A percentile compares a stretch with the other conserved stretches of the same genome.
Conservation (phyloP, 2,888 invertebrate genomes). For the Orchesellides sinensis region DNA sequence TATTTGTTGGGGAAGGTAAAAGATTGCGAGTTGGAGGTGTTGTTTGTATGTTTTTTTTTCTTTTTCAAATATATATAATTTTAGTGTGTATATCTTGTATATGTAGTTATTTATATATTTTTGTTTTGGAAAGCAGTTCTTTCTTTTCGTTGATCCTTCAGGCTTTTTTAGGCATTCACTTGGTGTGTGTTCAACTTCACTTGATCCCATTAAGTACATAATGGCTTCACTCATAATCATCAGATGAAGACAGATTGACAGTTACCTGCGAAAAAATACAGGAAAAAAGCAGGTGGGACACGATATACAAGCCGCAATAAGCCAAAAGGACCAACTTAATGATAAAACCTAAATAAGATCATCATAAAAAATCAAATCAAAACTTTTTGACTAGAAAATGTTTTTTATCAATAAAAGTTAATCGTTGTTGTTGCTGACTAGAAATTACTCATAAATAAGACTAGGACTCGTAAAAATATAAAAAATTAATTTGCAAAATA, state of each 20-base stretch:
- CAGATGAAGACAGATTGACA: slow-evolving; percentile 33
- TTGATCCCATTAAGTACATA: slow-evolving; percentile 57
- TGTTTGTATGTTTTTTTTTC: slow-evolving; percentile 1
- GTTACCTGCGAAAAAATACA: slow-evolving; percentile 54
- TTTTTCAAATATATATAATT: not conserved
- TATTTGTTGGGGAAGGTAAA: not conserved
- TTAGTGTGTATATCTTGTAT: no score
- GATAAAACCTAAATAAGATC: slow-evolving; percentile 60
- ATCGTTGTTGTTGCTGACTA: slow-evolving; percentile 8
- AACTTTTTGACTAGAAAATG: slow-evolving; percentile 11
- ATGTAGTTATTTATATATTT: no score
- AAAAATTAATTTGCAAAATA: not conserved
- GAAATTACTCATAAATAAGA: slow-evolving; percentile 26
- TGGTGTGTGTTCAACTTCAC: slow-evolving; percentile 50
- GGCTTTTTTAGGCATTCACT: slow-evolving; percentile 43
- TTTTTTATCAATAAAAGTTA: not conserved
- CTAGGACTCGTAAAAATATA: not conserved
- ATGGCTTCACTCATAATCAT: slow-evolving; percentile 45
- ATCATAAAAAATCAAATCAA: slow-evolving; percentile 38
- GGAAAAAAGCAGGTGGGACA: slow-evolving; percentile 59
- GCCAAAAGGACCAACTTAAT: slow-evolving; percentile 69
- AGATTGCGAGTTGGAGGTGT: not conserved
- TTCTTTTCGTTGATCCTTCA: slow-evolving; percentile 62
- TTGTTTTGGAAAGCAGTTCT: slow-evolving; percentile 5
- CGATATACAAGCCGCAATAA: slow-evolving; percentile 61